Conservation (phyloP, 2,797 vertebrate species). For the Myoxocephalus aenaeus region DNA sequence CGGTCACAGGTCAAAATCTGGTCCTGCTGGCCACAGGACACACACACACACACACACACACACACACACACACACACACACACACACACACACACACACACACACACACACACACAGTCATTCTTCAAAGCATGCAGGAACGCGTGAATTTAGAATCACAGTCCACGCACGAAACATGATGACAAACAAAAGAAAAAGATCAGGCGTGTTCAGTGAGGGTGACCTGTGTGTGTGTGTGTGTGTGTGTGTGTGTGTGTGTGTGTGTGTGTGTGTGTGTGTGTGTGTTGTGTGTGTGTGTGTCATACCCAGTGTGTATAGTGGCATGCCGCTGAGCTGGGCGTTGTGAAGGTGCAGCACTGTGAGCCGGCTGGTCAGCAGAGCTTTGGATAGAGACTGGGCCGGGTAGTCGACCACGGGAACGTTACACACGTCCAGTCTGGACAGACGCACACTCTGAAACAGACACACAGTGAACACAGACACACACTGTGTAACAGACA, state of each 20-base stretch:
- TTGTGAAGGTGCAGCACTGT: constrained; percentile 80
- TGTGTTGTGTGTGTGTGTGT: constrained; percentile 12
- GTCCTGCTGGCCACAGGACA: constrained; percentile 83
- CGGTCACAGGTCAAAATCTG: constrained; percentile 85
- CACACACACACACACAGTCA: background rate
- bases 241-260: background rate
- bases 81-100: background rate
- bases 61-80: constrained; percentile 20
- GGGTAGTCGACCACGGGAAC: constrained; percentile 77
- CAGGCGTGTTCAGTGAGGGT: background rate
- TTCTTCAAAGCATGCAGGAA: background rate
- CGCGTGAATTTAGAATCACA: background rate
- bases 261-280: constrained; percentile 24
- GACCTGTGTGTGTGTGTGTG: constrained; percentile 3
- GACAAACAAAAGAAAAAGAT: background rate
- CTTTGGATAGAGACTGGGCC: constrained; percentile 77
- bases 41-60: constrained; percentile 31
- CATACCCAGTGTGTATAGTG: constrained; percentile 83
- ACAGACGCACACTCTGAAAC: constrained; percentile 81
- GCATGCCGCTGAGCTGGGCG: constrained; percentile 80
- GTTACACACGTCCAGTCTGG: constrained; percentile 81
- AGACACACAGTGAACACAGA: constrained; percentile 30
- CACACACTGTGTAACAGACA: constrained; percentile 74
- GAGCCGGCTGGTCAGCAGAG: constrained; percentile 81
- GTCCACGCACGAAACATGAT: background rate